Base-by-base conservation (phyloP, 2,797 vertebrate genomes). In the Myotis planiceps region DNA sequence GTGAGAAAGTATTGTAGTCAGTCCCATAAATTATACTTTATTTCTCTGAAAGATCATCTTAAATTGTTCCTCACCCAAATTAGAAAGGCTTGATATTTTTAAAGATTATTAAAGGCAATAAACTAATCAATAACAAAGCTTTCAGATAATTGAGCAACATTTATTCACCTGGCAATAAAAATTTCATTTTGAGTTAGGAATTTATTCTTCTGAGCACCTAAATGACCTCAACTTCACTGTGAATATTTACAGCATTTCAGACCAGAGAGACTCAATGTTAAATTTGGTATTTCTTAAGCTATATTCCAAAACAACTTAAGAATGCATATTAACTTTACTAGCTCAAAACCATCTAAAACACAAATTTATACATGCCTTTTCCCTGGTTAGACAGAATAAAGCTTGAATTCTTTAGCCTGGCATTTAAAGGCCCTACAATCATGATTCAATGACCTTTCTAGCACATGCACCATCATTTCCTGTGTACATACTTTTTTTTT, bases 21-120 rank as follows among this genome's bases (percentile, higher is more conserved):
- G 4, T 29, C 75, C 23, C 84, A 65, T 84, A 96, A 94, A 69
- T 88, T n/a, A 32, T 93, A 93, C 92, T 79, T 94, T 95, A 97
- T 97, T 97, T 81, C 84, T 88, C 47, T 94, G 60, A 89, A 97
- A 95, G 49, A 75, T 86, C 91, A 90, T 76, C 88, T 72, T 85
- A 88, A 96, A 93, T 37, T 83, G 68, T 32, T 51, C 58, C 80
- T 42, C 45, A 15, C 23, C 47, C 74, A 81, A 45, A 76, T 95
- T 83, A 95, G 85, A 76, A 92, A 91, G 66, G 37, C 29, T 76
- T 90, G 55, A 32, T 42, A 83, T 93, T 78, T 88, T 66, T 47
- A 82, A 92, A 96, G 82, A 81, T 92, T 86, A 80, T 89, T 89
- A 82, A 83, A 83, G 94, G 60, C 16, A 94, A 29, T 53, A 91